A percentile compares a stretch with the other conserved stretches of the same genome.
Evolutionary conservation across 2,888 invertebrate genomes (phyloP).

Genomic region (Thymelicus sylvestris): DNA sequence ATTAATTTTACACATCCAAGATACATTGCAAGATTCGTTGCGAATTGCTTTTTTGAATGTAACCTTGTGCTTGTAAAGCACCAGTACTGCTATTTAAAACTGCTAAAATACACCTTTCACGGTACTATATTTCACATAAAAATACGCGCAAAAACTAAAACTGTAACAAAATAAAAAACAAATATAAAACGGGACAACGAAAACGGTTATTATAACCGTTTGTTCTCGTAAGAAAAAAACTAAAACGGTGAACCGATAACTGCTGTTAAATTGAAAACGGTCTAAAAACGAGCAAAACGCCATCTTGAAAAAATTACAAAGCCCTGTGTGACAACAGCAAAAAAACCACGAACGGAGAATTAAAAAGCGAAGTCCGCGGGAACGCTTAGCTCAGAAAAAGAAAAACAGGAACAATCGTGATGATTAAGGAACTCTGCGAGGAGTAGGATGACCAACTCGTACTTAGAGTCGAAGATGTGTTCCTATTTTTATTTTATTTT

Average conservation of each 20-base stretch:
- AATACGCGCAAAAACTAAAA: not conserved
- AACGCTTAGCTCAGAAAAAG: conserved; percentile 33
- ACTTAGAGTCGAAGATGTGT: no score
- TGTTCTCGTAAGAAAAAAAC: conserved; percentile 16
- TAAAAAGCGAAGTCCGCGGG: conserved; percentile 33
- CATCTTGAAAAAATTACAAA: conserved; percentile 16
- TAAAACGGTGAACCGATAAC: conserved; percentile 21
- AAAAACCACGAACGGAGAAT: conserved; percentile 28
- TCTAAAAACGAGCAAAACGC: conserved; percentile 13
- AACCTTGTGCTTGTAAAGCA: no score
- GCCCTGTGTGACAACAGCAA: conserved; percentile 25
- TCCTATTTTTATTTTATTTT: no score
- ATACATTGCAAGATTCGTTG: no score
- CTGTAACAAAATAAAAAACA: not conserved
- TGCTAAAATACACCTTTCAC: no score
- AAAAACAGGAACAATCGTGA: conserved; percentile 25
- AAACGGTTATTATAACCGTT: not conserved
- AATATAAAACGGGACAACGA: not conserved
- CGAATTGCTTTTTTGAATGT: no score
- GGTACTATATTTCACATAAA: no score
- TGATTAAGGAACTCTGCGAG: conserved; percentile 34
- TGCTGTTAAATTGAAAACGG: conserved; percentile 36
- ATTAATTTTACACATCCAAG: no score
- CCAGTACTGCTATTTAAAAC: no score
- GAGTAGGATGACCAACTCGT: conserved; percentile 11